These are phyloP conservation scores for Dasysyrphus albostriatus DNA, from an alignment of 2,888 invertebrate genomes.

Conservation along the genomic window DNA sequence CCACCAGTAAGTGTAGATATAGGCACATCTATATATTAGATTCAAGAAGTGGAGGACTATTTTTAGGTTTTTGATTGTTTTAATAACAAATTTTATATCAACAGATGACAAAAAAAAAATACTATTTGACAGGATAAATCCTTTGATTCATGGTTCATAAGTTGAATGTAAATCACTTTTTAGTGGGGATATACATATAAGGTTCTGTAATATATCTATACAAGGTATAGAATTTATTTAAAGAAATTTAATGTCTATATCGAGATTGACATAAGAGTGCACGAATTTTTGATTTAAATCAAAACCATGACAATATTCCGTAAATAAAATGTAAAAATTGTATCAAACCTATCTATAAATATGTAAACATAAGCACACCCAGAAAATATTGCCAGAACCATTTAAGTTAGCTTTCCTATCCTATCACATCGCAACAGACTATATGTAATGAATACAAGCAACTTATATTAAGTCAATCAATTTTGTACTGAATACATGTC, in stretches of 20 bases:
- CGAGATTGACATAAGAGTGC: neutral
- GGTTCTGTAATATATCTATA: neutral
- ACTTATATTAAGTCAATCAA: no score
- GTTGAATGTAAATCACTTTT: conserved; percentile 63
- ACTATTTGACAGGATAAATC: conserved; percentile 64
- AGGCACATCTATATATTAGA: neutral
- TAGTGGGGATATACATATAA: neutral
- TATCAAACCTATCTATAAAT: no score
- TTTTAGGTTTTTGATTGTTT: conserved; percentile 47
- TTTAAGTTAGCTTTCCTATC: no score
- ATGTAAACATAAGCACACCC: no score
- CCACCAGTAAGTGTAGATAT: neutral
- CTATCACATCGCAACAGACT: no score
- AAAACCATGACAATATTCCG: no score
- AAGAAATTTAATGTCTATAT: conserved; percentile 7
- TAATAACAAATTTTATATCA: conserved; percentile 41
- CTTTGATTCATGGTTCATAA: conserved; percentile 68
- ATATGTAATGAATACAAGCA: no score
- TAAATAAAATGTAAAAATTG: no score
- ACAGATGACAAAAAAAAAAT: neutral
- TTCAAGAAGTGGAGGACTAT: conserved; percentile 29
- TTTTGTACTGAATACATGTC: no score
- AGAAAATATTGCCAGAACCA: no score
- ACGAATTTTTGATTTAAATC: neutral
- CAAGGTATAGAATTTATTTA: neutral